Evolutionary conservation across 2,888 invertebrate species (phyloP), one percentile per base, ranked within the genome.

Genomic region (Aporophyla nigra): DNA sequence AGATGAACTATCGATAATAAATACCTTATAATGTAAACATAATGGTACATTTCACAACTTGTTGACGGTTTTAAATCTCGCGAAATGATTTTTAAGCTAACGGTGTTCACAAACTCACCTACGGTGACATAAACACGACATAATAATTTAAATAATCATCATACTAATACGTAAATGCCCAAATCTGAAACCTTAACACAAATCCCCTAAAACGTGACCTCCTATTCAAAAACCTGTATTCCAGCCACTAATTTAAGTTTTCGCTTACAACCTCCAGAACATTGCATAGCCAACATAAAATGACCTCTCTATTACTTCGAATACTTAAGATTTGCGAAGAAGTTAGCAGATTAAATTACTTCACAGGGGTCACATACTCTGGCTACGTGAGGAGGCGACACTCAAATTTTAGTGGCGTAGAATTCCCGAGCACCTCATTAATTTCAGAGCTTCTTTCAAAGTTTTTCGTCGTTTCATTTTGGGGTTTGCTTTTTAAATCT

Each of bases 391-490:
- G 78, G 79, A 83, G 84, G 79, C 83, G 84, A 85, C 83, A 82
- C 80, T 86, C 85, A 88, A 90, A 91, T 90, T 91, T 89, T 84
- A 89, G 86, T 86, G 78, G 82, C 62, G 82, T 85, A 83, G 86
- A 84, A 90, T 90, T 88, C 87, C 90, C 87, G 84, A 91, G 91
- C 85, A 90, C 90, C 90, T 93, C 92, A 90, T 93, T 93, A 93
- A 90, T 91, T 77, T 91, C 89, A 88, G 86, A 87, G 88, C 89
- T 90, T 89, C 90, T 90, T 92, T 90, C 65, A 89, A 91, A 90
- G 82, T 86, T 91, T 91, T 90, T 89, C 86, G 82, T 70, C 75
- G 58, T 75, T 70, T 67, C 77, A 74, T 85, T 87, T 83, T 73
- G 77, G 86, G 76, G 75, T 83, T 79, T 82, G 84, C 85, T 90